These are phyloP conservation scores for Sesamia inferens DNA, from an alignment of 2,888 invertebrate genomes.

Conservation along the genomic window DNA sequence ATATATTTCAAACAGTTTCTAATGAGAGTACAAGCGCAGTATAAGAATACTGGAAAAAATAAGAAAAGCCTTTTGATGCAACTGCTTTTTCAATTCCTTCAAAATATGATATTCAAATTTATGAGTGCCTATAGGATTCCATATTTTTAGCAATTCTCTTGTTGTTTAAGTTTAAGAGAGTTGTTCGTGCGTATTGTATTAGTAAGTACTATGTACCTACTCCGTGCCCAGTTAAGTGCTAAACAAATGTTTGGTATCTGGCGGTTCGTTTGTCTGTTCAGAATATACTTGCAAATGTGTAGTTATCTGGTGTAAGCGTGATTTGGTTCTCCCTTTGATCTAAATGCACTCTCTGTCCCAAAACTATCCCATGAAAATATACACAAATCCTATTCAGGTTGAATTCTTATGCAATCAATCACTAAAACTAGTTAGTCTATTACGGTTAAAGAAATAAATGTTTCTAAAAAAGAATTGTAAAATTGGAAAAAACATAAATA, in stretches of 20 bases:
- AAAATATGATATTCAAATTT: too few species aligned
- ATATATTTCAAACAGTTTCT: background rate
- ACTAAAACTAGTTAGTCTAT: too few species aligned
- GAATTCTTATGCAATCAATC: background rate
- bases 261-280: slow-evolving; percentile 52
- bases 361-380: background rate
- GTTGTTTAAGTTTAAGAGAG: slow-evolving; percentile 29
- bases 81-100: slow-evolving; percentile 4
- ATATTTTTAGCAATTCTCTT: slow-evolving; percentile 25
- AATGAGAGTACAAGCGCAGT: background rate
- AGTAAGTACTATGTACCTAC: slow-evolving; percentile 1
- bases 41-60: background rate
- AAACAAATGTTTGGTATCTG: slow-evolving; percentile 68
- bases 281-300: slow-evolving; percentile 37
- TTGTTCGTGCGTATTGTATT: slow-evolving; percentile 38
- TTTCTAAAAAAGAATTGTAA: too few species aligned
- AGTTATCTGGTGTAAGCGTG: slow-evolving; percentile 23
- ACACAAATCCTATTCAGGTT: too few species aligned
- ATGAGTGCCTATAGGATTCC: too few species aligned
- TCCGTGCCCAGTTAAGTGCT: slow-evolving; percentile 63
- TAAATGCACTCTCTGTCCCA: background rate
- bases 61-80: background rate
- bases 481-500: too few species aligned
- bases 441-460: too few species aligned
- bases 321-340: slow-evolving; percentile 11